Percentiles rank a stretch among this genome's conserved stretches.
These are phyloP conservation scores for Chrysotoxum bicinctum DNA, from an alignment of 2,888 invertebrate genomes.

Conservation along the genomic window DNA sequence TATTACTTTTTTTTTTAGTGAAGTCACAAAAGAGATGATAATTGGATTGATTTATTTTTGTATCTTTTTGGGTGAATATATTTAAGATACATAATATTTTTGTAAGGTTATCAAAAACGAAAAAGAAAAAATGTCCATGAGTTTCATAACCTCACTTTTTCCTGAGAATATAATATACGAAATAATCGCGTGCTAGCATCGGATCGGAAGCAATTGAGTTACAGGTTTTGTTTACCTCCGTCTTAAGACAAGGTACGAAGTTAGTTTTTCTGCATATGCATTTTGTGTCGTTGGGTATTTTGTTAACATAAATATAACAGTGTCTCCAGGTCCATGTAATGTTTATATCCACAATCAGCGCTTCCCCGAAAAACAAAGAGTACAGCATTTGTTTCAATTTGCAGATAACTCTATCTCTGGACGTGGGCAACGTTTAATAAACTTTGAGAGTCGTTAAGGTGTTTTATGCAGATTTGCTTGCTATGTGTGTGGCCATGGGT, in stretches of 20 bases:
- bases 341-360: neutral
- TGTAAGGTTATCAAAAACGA: neutral
- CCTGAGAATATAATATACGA: no score
- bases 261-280: neutral
- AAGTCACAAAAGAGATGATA: neutral
- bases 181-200: no score
- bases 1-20: neutral
- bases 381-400: slow-evolving; percentile 61
- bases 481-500: neutral
- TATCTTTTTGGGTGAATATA: neutral
- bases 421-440: slow-evolving; percentile 71
- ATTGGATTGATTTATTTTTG: neutral
- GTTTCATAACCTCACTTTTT: no score
- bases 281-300: neutral
- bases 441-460: slow-evolving; percentile 61
- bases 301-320: neutral
- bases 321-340: neutral
- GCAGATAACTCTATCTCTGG: slow-evolving; percentile 49
- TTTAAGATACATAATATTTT: neutral
- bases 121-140: no score
- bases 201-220: neutral
- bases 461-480: slow-evolving; percentile 69
- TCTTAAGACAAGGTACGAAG: neutral
- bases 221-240: neutral
- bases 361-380: neutral